Conservation (phyloP, 2,113 vertebrate species). For the Eublepharis macularius region DNA sequence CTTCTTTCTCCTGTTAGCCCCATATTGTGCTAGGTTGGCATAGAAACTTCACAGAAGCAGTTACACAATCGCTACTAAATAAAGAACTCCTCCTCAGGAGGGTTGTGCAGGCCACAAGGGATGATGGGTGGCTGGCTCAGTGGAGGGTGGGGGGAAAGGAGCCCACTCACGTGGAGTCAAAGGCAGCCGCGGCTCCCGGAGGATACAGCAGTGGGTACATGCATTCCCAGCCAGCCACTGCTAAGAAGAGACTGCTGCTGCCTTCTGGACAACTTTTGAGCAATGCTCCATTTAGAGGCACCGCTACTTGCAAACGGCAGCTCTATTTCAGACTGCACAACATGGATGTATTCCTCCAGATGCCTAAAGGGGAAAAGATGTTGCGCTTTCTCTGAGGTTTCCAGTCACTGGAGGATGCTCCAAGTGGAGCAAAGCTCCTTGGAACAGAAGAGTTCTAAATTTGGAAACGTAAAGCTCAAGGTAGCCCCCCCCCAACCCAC, state of each 20-base stretch:
- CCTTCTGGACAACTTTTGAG: neutral
- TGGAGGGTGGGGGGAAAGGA: neutral
- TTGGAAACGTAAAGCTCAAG: neutral
- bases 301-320: fast-evolving
- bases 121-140: neutral
- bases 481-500: neutral
- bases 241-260: fast-evolving
- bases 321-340: neutral
- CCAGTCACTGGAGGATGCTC: neutral
- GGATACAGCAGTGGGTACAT: fast-evolving
- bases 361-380: fast-evolving
- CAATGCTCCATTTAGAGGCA: neutral
- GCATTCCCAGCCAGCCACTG: fast-evolving
- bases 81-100: neutral
- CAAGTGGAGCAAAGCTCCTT: neutral
- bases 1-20: neutral
- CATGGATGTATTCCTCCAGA: fast-evolving
- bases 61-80: slow-evolving; percentile 16
- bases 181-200: neutral
- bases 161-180: neutral
- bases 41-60: slow-evolving; percentile 45
- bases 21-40: slow-evolving; percentile 55
- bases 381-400: neutral
- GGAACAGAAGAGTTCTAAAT: neutral
- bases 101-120: neutral